Evolutionary conservation across 2,797 vertebrate species (phyloP).

Genomic region (Simalia tracyae): DNA sequence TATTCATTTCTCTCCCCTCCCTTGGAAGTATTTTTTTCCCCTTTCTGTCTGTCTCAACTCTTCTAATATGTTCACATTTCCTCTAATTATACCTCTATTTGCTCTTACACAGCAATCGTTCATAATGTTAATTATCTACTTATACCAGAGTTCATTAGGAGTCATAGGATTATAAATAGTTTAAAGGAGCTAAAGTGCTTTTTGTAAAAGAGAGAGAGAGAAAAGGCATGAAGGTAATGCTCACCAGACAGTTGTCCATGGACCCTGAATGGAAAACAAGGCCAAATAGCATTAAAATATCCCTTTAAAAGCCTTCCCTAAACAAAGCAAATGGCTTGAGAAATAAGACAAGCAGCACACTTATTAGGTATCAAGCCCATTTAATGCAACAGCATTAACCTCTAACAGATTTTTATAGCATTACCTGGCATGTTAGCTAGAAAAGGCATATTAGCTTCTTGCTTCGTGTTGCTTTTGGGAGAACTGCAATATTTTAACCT

Average conservation of each 20-base stretch:
- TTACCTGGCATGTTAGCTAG: background rate
- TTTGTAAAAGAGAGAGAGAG: background rate
- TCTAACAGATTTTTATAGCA: background rate
- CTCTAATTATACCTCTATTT: slow-evolving; percentile 18
- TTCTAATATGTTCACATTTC: slow-evolving; percentile 10
- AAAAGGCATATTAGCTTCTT: background rate
- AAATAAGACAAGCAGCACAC: background rate
- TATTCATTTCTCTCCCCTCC: slow-evolving; percentile 44
- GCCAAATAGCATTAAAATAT: background rate
- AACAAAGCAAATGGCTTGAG: background rate
- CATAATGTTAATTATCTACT: background rate
- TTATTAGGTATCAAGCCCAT: background rate
- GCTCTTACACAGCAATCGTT: slow-evolving; percentile 5
- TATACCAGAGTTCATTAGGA: background rate
- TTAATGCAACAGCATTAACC: background rate
- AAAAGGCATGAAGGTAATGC: background rate
- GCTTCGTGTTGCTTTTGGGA: background rate
- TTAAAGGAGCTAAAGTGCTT: background rate
- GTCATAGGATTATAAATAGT: slow-evolving; percentile 2
- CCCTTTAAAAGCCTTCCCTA: background rate
- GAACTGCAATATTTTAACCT: background rate
- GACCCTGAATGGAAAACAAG: background rate
- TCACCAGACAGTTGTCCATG: background rate
- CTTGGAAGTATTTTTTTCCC: slow-evolving; percentile 45
- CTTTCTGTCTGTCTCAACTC: background rate